phyloP scores from a whole-genome alignment of 2,797 vertebrate species.

The Gymnothorax reevesii region DNA sequence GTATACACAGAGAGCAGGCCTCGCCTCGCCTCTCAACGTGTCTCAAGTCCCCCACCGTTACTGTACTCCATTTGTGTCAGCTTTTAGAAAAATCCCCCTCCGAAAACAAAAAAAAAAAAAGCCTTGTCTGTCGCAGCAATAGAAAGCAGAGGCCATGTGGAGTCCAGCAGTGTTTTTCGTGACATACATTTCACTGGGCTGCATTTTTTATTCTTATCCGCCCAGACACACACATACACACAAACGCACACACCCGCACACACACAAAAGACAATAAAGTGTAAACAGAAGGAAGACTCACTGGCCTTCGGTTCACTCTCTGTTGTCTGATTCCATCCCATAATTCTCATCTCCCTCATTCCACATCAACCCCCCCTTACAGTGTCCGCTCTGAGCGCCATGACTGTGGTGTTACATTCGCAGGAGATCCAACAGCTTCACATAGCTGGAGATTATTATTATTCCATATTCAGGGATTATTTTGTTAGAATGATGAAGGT shows the following conservation, averaged over 20 bases:
- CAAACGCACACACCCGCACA: constrained; percentile 74
- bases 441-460: neutral
- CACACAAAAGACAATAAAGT: constrained; percentile 71
- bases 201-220: neutral
- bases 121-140: neutral
- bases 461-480: no score
- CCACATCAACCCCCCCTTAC: constrained; percentile 48
- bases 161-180: neutral
- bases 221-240: constrained; percentile 54
- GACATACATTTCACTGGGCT: neutral
- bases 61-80: neutral
- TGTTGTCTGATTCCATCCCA: constrained; percentile 7
- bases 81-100: neutral
- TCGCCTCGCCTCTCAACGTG: neutral
- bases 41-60: neutral
- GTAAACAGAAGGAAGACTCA: constrained; percentile 72
- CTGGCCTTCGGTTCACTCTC: constrained; percentile 67
- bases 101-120: neutral
- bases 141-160: constrained; percentile 24
- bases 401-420: neutral
- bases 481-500: no score
- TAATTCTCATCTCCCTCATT: neutral
- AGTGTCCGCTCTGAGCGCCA: constrained; percentile 43
- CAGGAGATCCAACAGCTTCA: neutral
- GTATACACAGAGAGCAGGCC: neutral